A percentile compares a stretch with the other conserved stretches of the same genome.
Conservation (phyloP, 2,888 invertebrate species). For the Platycheirus albimanus region DNA sequence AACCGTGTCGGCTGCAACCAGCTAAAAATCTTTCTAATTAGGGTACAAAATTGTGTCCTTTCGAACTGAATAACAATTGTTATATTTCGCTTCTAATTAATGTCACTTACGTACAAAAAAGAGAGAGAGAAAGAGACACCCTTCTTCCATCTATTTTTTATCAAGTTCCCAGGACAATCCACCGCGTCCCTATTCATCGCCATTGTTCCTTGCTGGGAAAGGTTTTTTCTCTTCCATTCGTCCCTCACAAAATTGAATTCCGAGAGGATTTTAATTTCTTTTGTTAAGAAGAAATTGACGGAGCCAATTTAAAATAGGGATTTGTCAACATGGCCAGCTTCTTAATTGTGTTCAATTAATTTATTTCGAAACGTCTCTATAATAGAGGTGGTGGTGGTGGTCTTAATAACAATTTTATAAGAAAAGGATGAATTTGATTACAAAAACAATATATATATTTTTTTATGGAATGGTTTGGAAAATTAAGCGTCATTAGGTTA, state of each 20-base stretch:
- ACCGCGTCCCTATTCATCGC: background rate
- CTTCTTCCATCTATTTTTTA: background rate
- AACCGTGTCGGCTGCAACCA: constrained; percentile 20
- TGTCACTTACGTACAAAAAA: constrained; percentile 21
- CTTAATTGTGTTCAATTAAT: constrained; percentile 63
- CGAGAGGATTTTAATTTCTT: constrained; percentile 58
- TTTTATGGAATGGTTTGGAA: too few species aligned
- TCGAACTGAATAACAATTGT: constrained; percentile 32
- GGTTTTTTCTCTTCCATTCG: constrained; percentile 11
- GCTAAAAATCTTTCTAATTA: constrained; percentile 56
- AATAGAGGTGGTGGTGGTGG: background rate
- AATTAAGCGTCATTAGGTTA: too few species aligned
- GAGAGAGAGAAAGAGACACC: too few species aligned
- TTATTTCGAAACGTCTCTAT: constrained; percentile 52
- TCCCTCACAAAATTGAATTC: constrained; percentile 18
- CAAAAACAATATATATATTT: too few species aligned
- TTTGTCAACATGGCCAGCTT: constrained; percentile 64
- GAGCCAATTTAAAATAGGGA: constrained; percentile 62
- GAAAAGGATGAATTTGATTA: background rate
- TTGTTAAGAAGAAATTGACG: constrained; percentile 56
- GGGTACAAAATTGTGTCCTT: constrained; percentile 43
- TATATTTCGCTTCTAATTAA: constrained; percentile 48
- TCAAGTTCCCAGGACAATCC: background rate
- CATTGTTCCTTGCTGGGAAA: background rate
- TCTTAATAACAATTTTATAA: background rate